These are phyloP conservation scores for Mixornis gularis DNA, from an alignment of 2,113 vertebrate species.

Conservation along the genomic window DNA sequence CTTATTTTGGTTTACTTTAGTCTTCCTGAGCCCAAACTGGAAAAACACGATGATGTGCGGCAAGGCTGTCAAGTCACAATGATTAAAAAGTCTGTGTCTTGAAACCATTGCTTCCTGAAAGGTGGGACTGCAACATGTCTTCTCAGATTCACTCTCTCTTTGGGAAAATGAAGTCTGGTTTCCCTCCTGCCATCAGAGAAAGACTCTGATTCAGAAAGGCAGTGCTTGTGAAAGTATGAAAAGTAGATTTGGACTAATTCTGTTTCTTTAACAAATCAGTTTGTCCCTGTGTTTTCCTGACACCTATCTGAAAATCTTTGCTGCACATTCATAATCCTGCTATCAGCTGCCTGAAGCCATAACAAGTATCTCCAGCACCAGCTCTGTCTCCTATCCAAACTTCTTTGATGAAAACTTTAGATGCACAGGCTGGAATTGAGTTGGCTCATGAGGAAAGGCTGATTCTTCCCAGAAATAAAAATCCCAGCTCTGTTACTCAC, in stretches of 20 bases:
- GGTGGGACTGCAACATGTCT: not conserved
- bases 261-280: not conserved
- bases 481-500: not conserved
- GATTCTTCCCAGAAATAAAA: conserved; percentile 2
- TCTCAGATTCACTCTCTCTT: not conserved
- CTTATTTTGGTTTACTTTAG: not conserved
- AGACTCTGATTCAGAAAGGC: not conserved
- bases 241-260: not conserved
- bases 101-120: not conserved
- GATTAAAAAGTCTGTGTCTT: not conserved
- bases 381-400: not conserved
- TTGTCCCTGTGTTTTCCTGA: not conserved
- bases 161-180: not conserved
- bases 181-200: not conserved
- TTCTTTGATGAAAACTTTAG: not conserved
- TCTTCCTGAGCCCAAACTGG: not conserved
- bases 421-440: not conserved
- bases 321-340: not conserved
- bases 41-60: not conserved
- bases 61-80: not conserved
- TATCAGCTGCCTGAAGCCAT: not conserved
- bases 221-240: not conserved
- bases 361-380: not conserved
- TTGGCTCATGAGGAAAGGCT: not conserved
- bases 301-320: not conserved